Conservation (phyloP, 2,888 invertebrate species). For the Argyresthia albistria region DNA sequence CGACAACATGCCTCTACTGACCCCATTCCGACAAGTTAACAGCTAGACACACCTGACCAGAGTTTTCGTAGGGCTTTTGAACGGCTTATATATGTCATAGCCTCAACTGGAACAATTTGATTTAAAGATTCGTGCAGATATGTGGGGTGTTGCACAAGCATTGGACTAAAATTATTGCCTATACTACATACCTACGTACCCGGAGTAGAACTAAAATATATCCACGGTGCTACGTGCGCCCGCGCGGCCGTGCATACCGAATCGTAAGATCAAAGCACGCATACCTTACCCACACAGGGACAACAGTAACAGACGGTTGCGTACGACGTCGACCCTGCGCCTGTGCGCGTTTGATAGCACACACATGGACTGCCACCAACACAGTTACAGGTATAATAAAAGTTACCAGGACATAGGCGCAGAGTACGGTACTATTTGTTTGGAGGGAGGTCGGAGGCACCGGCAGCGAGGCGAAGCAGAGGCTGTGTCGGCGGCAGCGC, state of each 20-base stretch:
- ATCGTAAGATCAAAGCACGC: slow-evolving; percentile 72
- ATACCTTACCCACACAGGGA: slow-evolving; percentile 51
- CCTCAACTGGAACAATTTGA: neutral
- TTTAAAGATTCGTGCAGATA: slow-evolving; percentile 1
- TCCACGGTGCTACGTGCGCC: slow-evolving; percentile 57
- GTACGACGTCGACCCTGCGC: slow-evolving; percentile 20
- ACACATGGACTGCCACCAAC: slow-evolving; percentile 39
- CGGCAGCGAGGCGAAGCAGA: slow-evolving; percentile 60
- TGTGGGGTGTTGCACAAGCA: slow-evolving; percentile 57
- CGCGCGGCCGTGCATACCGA: slow-evolving; percentile 68
- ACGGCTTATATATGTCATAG: neutral
- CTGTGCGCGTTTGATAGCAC: slow-evolving; percentile 40
- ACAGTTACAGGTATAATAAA: slow-evolving; percentile 63
- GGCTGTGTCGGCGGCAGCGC: slow-evolving; percentile 59
- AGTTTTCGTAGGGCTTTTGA: too few relatives aligned
- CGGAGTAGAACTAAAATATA: slow-evolving; percentile 59
- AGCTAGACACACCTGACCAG: too few relatives aligned
- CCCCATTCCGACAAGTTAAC: too few relatives aligned
- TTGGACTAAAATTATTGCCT: slow-evolving; percentile 65
- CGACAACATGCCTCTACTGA: too few relatives aligned
- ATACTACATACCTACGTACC: slow-evolving; percentile 24
- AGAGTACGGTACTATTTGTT: slow-evolving; percentile 70
- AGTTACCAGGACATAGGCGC: slow-evolving; percentile 65
- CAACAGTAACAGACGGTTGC: neutral
- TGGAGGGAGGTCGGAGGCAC: slow-evolving; percentile 69